Conservation (phyloP, 1,140 invertebrate genomes). For the Metaphire vulgaris region DNA sequence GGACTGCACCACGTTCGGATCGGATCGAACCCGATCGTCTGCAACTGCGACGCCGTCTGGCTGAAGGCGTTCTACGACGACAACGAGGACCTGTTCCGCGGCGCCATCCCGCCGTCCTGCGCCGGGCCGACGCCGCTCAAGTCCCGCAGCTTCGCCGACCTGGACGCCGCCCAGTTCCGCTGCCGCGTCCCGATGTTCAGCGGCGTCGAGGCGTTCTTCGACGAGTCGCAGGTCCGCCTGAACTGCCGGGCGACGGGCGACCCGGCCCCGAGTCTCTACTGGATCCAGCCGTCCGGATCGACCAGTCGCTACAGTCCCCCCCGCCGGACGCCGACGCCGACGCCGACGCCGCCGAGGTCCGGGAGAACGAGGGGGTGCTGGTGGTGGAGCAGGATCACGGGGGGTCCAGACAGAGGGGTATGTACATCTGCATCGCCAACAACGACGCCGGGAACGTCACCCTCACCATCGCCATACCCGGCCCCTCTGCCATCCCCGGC, state of each 20-base stretch:
- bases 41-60: constrained; percentile 49
- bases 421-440: constrained; percentile 47
- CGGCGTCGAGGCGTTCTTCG: constrained; percentile 46
- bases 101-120: constrained; percentile 39
- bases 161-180: constrained; percentile 40
- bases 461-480: constrained; percentile 45
- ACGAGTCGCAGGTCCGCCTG: constrained; percentile 39
- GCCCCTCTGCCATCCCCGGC: constrained; percentile 40
- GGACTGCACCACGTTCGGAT: constrained; percentile 43
- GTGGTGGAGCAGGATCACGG: background rate
- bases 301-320: constrained; percentile 34
- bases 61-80: constrained; percentile 41
- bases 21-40: constrained; percentile 46
- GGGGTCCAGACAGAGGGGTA: constrained; percentile 22
- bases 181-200: constrained; percentile 48
- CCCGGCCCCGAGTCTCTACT: constrained; percentile 46
- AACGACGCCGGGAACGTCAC: constrained; percentile 50
- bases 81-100: constrained; percentile 37
- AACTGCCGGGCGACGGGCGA: constrained; percentile 47
- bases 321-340: constrained; percentile 17
- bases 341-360: background rate
- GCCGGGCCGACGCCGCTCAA: constrained; percentile 36
- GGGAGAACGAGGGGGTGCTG: background rate
- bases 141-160: constrained; percentile 36
- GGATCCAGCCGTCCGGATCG: constrained; percentile 43